Conservation (phyloP, 1,140 invertebrate genomes). For the Saccostrea echinata region DNA sequence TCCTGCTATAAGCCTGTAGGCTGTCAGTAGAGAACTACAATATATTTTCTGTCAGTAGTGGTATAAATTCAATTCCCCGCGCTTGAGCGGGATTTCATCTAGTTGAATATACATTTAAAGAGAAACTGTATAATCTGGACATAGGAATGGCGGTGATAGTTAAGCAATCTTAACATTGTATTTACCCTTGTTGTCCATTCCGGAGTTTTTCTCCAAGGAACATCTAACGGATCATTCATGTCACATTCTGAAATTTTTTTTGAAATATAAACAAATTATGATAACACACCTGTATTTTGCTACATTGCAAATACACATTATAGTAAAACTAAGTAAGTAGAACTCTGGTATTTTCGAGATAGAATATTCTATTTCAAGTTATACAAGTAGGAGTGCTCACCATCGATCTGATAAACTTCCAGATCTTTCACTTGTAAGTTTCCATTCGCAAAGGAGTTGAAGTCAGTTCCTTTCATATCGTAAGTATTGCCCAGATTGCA, state of each 20-base stretch:
- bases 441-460: slow-evolving; percentile 38
- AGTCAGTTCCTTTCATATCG: slow-evolving; percentile 30
- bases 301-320: too few species aligned
- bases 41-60: too few species aligned
- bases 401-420: slow-evolving; percentile 56
- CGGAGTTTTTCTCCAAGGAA: slow-evolving; percentile 34
- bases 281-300: background rate
- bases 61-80: too few species aligned
- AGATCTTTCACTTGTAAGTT: slow-evolving; percentile 49
- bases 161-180: background rate
- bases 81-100: too few species aligned
- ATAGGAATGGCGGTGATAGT: background rate
- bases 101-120: too few species aligned
- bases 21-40: too few species aligned
- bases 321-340: too few species aligned
- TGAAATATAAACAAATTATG: background rate
- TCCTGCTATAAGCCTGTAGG: too few species aligned
- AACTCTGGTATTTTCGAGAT: too few species aligned
- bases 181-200: slow-evolving; percentile 31
- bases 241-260: background rate
- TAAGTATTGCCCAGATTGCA: slow-evolving; percentile 38
- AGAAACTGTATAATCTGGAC: too few species aligned
- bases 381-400: slow-evolving; percentile 14
- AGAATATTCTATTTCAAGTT: too few species aligned
- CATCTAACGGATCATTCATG: slow-evolving; percentile 25